Base-by-base conservation (phyloP, 2,888 invertebrate species). In the Cremastobaeus sp. region DNA sequence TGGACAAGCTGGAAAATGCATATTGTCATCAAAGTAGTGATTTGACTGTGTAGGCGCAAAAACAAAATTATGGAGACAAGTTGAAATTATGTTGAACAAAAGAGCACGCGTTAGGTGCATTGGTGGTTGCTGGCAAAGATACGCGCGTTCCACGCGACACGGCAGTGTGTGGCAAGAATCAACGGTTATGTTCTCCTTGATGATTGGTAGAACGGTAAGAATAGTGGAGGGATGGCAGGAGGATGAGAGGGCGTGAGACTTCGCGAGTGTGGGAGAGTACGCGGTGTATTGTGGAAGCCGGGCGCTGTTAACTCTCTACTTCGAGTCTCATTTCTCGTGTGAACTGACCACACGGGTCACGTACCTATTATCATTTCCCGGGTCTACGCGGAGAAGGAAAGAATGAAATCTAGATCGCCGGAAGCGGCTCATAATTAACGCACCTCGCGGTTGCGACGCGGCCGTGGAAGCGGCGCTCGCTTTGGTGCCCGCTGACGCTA, bases 381-480 rank as follows among this genome's bases (percentile, higher is more conserved):
- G 76, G 79, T 74, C 79, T 80, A 81, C 80, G 82, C 79, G 77
- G 48, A 74, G 79, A 77, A 79, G 82, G 81, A 84, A 86, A 87
- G 86, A 87, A 87, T 87, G 87, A 87, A 87, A 87, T 87, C 87
- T 87, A 87, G 87, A 87, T 87, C 87, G 87, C 87, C 87, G 87
- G 87, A 87, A 87, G 87, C 84, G 79, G 79, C 84, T 85, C 85
- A 84, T 87, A 87, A 87, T 87, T 87, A 87, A 87, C 86, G 86
- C 86, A 81, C 81, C 78, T 78, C 81, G 78, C 76, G 77, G 79
- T 76, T 75, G 77, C 57, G 70, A 71, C 77, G 77, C 62, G 68
- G 68, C 57, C 73, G 74, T 74, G 76, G 77, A 72, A 71, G 73
- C 72, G 62, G 70, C 65, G 59, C 39, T 68, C 73, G 47, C 70